Base-by-base conservation (phyloP, 1,140 invertebrate genomes). In the Brachystomella parvula region DNA sequence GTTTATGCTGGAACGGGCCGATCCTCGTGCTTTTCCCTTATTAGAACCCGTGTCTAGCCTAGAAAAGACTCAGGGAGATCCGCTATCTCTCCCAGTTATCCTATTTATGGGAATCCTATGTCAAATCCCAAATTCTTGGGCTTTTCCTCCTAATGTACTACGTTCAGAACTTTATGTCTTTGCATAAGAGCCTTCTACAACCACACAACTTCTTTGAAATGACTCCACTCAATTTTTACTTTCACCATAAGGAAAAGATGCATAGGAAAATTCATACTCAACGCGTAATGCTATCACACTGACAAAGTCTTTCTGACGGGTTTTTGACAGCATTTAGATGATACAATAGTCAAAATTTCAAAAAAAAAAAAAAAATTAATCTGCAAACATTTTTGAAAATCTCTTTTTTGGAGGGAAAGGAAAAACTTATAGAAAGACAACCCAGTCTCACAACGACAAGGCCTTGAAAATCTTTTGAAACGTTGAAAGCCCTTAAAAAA, bases 91-190 rank as follows among this genome's bases (percentile, higher is more conserved):
- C 49, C 24, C 49, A 53, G 6, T 15, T 53, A 53, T 53, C 49
- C 49, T 53, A 53, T 53, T 53, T 53, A 53, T 53, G 49, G 9
- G 12, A 53, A 17, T 24, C 49, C 15, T 6, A 53, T 53, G 49
- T 53, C 49, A 53, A 53, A 53, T 26, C 24, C 49, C 9, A 26
- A 53, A 53, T 53, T 53, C 49, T 24, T 39, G 6, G 6, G 35
- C 19, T 17, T 12, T 24, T 19, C n/a, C n/a, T 24, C 21, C 21
- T 53, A 53, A 53, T 53, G 49, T n/a, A n/a, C n/a, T n/a, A n/a
- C n/a, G n/a, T 24, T 53, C 21, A 53, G 6, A 6, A 53, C 6
- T 17, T 53, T 9, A 15, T 24, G 12, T 19, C 12, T 15, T 53
- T 53, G 35, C 35, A 39, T 53, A 53, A 17, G 49, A 12, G 6